Evolutionary conservation across 1,140 invertebrate genomes (phyloP), one percentile per base, ranked within the genome.

Genomic region (Ruditapes philippinarum): DNA sequence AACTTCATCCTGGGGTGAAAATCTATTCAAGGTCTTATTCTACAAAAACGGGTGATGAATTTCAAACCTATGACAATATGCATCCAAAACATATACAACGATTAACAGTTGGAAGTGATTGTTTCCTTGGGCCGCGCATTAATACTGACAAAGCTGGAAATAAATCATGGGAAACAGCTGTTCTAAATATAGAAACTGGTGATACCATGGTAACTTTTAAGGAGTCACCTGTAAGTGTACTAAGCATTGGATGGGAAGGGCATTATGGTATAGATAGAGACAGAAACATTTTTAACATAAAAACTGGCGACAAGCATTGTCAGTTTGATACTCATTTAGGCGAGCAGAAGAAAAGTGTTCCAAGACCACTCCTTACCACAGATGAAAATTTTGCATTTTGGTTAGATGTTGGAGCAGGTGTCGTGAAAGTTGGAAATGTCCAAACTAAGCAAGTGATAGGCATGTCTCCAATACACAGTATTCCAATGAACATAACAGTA

Each of bases 401-500:
- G 89, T 9, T 90, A 1, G 83, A 92, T 31, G 31, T 87, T 3
- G 38, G 45, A 0, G 38, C 74, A 22, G 83, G 83, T 1, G 45
- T 93, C 19, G 38, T 93, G 36, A 92, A 92, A 68, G 17, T 92
- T 0, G 91, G 89, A 4, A 83, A 60, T 51, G 68, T 90, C 25
- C 49, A 82, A 28, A 84, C 82, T 14, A 51, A 65, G 36, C 60
- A 79, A 42, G 51, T 90, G 0, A 76, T 86, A 25, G 86, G 86
- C 28, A 81, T 92, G n/a, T 91, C 81, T 65, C 85, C 92, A n/a
- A 76, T 91, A 22, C 92, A 93, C 42, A 91, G 91, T 45, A 91
- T 93, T 1, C 91, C 90, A 0, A 88, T 93, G 36, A 88, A 78
- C 33, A 45, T 93, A 14, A 65, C 68, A 45, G 73, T 93, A 36